Conservation (phyloP, 2,888 invertebrate genomes). For the Conomelus anceps region DNA sequence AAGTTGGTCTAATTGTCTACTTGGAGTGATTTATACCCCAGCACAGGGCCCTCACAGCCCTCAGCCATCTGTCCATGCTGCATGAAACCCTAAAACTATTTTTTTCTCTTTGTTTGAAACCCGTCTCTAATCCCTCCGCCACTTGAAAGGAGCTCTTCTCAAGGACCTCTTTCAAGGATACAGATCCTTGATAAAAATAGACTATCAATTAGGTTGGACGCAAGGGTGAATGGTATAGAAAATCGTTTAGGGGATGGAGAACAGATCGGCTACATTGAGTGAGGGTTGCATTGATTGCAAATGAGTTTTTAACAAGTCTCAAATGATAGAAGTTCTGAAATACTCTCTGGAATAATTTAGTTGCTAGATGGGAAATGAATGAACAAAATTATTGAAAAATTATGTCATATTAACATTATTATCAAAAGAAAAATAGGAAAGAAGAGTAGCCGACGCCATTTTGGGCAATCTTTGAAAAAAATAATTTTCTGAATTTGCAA, state of each 20-base stretch:
- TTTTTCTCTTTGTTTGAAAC: neutral
- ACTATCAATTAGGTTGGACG: neutral
- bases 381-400: too few species aligned
- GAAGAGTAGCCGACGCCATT: too few species aligned
- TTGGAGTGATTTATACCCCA: neutral
- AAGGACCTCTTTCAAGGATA: neutral
- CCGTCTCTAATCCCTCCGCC: neutral
- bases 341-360: too few species aligned
- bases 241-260: neutral
- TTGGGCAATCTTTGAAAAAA: too few species aligned
- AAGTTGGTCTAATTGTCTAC: neutral
- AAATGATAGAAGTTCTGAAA: too few species aligned
- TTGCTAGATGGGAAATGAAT: too few species aligned
- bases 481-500: too few species aligned
- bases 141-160: neutral
- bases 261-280: neutral
- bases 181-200: neutral
- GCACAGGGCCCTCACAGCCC: neutral
- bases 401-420: too few species aligned
- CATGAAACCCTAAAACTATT: neutral
- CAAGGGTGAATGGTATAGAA: neutral
- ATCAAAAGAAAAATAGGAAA: too few species aligned
- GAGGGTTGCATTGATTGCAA: neutral
- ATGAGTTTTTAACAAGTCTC: too few species aligned
- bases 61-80: neutral